Base-by-base conservation (phyloP, 1,140 invertebrate species). In the Mamestra configurata region DNA sequence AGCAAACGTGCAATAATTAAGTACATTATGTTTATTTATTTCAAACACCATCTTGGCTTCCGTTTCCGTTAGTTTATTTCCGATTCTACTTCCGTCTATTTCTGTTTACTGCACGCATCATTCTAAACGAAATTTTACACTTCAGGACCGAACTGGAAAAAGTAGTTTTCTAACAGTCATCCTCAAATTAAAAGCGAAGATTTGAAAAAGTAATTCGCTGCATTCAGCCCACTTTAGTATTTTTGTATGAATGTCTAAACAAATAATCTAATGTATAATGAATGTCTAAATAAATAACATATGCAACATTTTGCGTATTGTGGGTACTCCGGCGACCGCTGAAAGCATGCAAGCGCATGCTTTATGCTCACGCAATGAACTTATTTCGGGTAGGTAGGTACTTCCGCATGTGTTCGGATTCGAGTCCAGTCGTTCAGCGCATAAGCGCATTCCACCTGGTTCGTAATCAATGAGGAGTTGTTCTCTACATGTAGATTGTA, bases 321-420 rank as follows among this genome's bases (percentile, higher is more conserved):
- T n/a, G 13, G 43, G 43, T 7, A 31, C 27, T 72, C 43, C 6
- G 73, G 78, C 64, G 46, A 75, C 43, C 35, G 79, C 68, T 80
- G 70, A 80, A 83, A 79, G 53, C 76, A 81, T 81, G 82, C 79
- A 5, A n/a, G n/a, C n/a, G n/a, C n/a, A n/a, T n/a, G n/a, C n/a
- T 5, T 31, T 31, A 5, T 5, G 82, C 85, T 83, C 84, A 87
- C 88, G 89, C 88, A 87, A 87, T 89, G 85, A 86, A 89, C 88
- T 92, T 93, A 93, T 93, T 93, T 93, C 87, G 85, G 86, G 86
- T 86, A 90, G 86, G 86, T 86, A 89, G 86, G 86, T 85, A 89
- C 89, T 93, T 93, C 91, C 91, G 90, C 89, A 87, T 93, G 88
- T 88, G 82, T 86, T 84, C 85, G 85, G 85, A 88, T 87, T 87